Evolutionary conservation across 2,888 invertebrate species (phyloP), one percentile per base, ranked within the genome.

Genomic region (Meteorus cinctellus): DNA sequence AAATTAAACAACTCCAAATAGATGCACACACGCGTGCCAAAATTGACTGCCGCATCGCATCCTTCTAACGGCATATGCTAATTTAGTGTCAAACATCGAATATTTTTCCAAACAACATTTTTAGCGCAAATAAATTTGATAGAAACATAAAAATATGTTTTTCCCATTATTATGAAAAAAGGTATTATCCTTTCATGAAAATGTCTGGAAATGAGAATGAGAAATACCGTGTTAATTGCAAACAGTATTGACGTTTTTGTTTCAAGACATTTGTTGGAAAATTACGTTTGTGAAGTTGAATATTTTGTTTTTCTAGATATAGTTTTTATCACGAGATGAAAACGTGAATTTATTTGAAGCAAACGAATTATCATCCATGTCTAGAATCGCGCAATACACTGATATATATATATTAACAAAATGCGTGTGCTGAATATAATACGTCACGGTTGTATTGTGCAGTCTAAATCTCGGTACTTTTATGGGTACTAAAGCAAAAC

Each of bases 401-500:
- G n/a, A 14, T 45, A 45, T 45, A 41, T 41, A 41, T 71, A 74
- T 67, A 60, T 68, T 63, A 70, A 76, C 78, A 65, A 73, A 75
- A 76, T 74, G 34, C 75, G 75, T 78, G 76, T 74, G 77, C 73
- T 78, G 81, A 81, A 81, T 82, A 82, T 84, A 83, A 88, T 88
- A 88, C 86, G 87, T 88, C 87, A 87, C 85, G 85, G 84, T 82
- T 84, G 85, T 87, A 88, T 86, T 88, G 79, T 80, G 86, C 88
- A 86, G 87, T 88, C 87, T 88, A 88, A 88, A 88, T 88, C 88
- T 88, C 87, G 84, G 88, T 87, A 86, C 88, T 87, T 89, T 89
- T 89, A 89, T 89, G 87, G 88, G 87, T 85, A 87, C 86, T 89
- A 89, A 89, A 89, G 88, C 89, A 89, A 89, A 89, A 88, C 86